These are phyloP conservation scores for Rhamphomyia laevipes DNA, from an alignment of 2,888 invertebrate genomes.

Conservation along the genomic window DNA sequence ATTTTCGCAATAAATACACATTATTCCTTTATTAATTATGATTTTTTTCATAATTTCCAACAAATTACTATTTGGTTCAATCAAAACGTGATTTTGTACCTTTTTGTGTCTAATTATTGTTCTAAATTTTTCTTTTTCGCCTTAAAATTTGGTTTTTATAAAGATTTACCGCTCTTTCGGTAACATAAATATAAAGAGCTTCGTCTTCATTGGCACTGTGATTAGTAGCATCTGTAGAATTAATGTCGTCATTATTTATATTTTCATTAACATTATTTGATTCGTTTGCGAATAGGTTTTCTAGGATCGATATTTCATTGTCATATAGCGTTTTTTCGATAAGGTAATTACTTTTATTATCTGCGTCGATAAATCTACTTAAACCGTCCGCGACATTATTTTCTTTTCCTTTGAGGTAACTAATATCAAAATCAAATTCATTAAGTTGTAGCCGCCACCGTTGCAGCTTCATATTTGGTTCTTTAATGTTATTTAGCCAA, in stretches of 20 bases:
- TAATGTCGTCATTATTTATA: neutral
- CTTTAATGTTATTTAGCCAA: no score
- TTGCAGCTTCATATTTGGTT: no score
- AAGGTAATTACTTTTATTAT: no score
- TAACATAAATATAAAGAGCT: neutral
- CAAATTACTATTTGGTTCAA: no score
- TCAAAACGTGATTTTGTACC: neutral
- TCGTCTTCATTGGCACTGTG: no score
- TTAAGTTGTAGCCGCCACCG: slow-evolving; percentile 19
- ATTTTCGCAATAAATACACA: slow-evolving; percentile 1
- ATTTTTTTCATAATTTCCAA: slow-evolving; percentile 1
- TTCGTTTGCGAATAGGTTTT: neutral
- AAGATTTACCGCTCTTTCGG: slow-evolving; percentile 2
- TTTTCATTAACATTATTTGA: neutral
- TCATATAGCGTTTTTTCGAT: no score
- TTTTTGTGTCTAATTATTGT: neutral
- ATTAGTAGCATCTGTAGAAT: neutral
- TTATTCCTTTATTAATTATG: slow-evolving; percentile 1
- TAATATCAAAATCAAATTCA: slow-evolving; percentile 19
- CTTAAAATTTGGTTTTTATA: slow-evolving; percentile 4
- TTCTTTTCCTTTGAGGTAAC: slow-evolving; percentile 14
- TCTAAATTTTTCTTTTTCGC: neutral
- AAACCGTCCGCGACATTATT: slow-evolving; percentile 2
- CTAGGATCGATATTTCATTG: neutral
- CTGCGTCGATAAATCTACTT: neutral